phyloP scores from a whole-genome alignment of 2,888 invertebrate species.

The Melieria omissa region DNA sequence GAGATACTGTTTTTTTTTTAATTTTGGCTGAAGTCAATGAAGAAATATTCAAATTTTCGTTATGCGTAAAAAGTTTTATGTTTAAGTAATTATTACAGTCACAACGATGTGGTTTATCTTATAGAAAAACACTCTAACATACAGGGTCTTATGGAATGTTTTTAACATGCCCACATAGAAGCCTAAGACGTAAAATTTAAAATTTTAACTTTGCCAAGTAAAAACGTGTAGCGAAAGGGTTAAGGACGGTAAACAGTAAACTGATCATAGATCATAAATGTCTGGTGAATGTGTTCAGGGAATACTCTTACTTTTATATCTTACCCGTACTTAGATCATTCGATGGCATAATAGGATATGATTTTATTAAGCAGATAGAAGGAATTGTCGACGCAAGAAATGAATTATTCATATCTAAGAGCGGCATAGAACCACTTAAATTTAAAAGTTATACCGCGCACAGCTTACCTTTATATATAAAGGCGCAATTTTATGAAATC shows the following conservation, averaged over 20 bases:
- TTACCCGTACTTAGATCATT: conserved; percentile 23
- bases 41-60: too few species aligned
- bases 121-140: too few species aligned
- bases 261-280: conserved; percentile 27
- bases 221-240: too few species aligned
- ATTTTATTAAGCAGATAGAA: conserved; percentile 34
- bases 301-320: conserved; percentile 22
- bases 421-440: conserved; percentile 20
- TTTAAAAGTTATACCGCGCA: conserved; percentile 15
- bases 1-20: too few species aligned
- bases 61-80: too few species aligned
- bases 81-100: too few species aligned
- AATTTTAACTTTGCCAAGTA: too few species aligned
- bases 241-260: conserved; percentile 19
- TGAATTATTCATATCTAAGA: conserved; percentile 27
- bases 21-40: too few species aligned
- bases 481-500: conserved; percentile 1
- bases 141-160: too few species aligned
- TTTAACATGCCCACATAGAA: too few species aligned
- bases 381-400: conserved; percentile 32
- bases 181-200: too few species aligned
- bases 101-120: too few species aligned
- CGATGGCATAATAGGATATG: conserved; percentile 39
- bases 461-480: conserved; percentile 1
- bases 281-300: conserved; percentile 20